phyloP scores from a whole-genome alignment of 2,888 invertebrate genomes.

The Antheraea assamensis region DNA sequence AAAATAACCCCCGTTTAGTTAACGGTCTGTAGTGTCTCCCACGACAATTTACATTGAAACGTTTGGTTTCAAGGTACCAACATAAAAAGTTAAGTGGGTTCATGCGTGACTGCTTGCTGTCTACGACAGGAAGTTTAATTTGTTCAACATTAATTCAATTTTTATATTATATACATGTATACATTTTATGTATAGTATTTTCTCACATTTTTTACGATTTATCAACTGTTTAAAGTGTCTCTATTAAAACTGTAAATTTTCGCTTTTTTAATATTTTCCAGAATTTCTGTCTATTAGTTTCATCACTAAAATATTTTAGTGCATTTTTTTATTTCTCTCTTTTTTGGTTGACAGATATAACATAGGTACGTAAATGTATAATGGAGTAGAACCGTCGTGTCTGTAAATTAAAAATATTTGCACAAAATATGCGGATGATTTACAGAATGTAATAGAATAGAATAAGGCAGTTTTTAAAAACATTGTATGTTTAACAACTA shows the following conservation, averaged over 20 bases:
- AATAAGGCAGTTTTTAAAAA: no score
- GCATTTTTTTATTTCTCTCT: no score
- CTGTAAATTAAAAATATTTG: no score
- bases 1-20: background rate
- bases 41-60: constrained; percentile 31
- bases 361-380: no score
- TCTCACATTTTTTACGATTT: constrained; percentile 9
- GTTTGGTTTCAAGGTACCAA: constrained; percentile 44
- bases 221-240: background rate
- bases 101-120: constrained; percentile 40
- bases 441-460: no score
- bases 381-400: no score
- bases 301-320: background rate
- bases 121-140: constrained; percentile 35
- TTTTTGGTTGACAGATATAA: no score
- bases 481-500: no score
- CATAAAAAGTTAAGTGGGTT: constrained; percentile 42
- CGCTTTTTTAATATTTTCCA: background rate
- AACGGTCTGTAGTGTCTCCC: constrained; percentile 28
- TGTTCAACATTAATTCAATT: constrained; percentile 29
- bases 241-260: background rate
- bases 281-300: background rate
- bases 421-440: no score
- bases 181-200: constrained; percentile 15
- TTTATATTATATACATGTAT: constrained; percentile 12